These are phyloP conservation scores for Burhinus bistriatus DNA, from an alignment of 2,113 vertebrate species.

Conservation along the genomic window DNA sequence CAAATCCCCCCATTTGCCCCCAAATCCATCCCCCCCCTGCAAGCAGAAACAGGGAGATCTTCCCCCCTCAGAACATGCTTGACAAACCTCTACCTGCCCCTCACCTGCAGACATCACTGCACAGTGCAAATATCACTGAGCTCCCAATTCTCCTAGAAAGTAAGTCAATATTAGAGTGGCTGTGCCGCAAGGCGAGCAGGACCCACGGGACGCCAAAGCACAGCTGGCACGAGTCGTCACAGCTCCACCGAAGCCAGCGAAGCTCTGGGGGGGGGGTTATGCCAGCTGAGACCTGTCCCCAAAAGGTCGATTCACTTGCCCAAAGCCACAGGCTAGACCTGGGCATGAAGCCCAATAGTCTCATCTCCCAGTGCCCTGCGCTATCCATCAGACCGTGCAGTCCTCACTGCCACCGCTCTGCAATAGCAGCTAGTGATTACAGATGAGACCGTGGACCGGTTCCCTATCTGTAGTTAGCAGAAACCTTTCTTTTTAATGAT, in stretches of 20 bases:
- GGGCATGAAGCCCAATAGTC: not conserved
- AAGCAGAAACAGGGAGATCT: not conserved
- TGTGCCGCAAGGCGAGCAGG: not conserved
- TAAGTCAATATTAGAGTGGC: not conserved
- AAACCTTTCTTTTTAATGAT: slow-evolving; percentile 37
- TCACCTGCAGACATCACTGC: not conserved
- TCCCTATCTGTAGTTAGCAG: slow-evolving; percentile 28
- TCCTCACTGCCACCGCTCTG: not conserved
- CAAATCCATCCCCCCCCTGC: too few relatives aligned
- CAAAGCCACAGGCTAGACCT: not conserved
- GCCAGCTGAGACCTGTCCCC: not conserved
- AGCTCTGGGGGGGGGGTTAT: not conserved
- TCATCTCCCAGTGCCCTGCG: not conserved
- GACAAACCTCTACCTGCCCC: not conserved
- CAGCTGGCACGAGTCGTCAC: not conserved
- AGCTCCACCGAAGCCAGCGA: not conserved
- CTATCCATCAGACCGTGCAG: not conserved
- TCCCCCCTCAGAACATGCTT: not conserved
- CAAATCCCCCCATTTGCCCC: too few relatives aligned
- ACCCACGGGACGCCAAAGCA: rapidly evolving
- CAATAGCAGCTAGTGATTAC: not conserved
- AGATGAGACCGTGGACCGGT: not conserved
- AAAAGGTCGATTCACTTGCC: not conserved
- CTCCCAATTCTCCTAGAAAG: not conserved
- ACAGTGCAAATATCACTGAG: not conserved